Evolutionary conservation across 2,797 vertebrate species (phyloP).

Genomic region (Chelmon rostratus): DNA sequence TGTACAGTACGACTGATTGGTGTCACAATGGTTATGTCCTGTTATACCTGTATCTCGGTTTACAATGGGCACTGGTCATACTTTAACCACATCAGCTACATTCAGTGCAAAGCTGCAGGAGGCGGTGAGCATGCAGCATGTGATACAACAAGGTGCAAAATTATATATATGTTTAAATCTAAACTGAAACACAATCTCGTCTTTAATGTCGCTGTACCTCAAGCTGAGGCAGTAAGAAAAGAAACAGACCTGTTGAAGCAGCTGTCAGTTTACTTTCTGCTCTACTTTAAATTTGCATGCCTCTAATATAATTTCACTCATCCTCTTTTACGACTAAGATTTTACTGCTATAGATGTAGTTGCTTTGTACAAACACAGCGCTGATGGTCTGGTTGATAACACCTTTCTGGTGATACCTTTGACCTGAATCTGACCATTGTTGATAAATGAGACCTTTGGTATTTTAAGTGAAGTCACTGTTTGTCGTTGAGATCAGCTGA

Average conservation of each 20-base stretch:
- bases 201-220: not conserved
- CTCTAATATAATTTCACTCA: not conserved
- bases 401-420: slow-evolving; percentile 47
- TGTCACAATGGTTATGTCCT: slow-evolving; percentile 5
- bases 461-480: slow-evolving; percentile 37
- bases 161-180: too few relatives aligned
- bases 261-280: too few relatives aligned
- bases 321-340: slow-evolving; percentile 7
- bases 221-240: too few relatives aligned
- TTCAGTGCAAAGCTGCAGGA: not conserved
- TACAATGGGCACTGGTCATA: slow-evolving; percentile 46
- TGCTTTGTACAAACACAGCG: slow-evolving; percentile 6
- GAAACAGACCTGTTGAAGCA: too few relatives aligned
- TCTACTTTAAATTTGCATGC: not conserved
- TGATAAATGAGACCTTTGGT: slow-evolving; percentile 72
- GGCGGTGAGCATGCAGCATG: not conserved
- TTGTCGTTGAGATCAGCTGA: slow-evolving; percentile 4
- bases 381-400: slow-evolving; percentile 28
- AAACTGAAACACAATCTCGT: not conserved
- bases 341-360: not conserved
- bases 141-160: not conserved
- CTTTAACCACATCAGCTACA: not conserved
- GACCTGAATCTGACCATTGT: slow-evolving; percentile 45
- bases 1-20: not conserved
- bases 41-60: slow-evolving; percentile 42